Conservation (phyloP, 2,797 vertebrate species). For the Coccyzus lansbergi region DNA sequence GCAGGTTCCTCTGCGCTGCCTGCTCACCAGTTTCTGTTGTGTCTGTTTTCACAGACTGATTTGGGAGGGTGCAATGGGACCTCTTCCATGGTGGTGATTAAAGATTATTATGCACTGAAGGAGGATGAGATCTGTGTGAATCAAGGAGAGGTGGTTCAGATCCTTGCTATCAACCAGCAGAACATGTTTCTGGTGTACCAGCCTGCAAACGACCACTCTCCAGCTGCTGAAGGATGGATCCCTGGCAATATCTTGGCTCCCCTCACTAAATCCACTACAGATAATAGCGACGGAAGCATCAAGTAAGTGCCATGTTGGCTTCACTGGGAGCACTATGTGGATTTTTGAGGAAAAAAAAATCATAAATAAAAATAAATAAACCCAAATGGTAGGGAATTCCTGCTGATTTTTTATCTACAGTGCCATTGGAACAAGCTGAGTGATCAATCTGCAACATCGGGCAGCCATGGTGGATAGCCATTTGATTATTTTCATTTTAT, state of each 20-base stretch:
- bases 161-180: slow-evolving; percentile 97
- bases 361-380: slow-evolving; percentile 56
- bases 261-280: slow-evolving; percentile 86
- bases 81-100: slow-evolving; percentile 92
- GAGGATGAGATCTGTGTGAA: slow-evolving; percentile 96
- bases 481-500: slow-evolving; percentile 53
- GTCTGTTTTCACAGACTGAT: slow-evolving; percentile 79
- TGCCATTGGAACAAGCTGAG: slow-evolving; percentile 78
- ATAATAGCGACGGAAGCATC: slow-evolving; percentile 93
- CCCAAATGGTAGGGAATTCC: slow-evolving; percentile 75
- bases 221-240: slow-evolving; percentile 97
- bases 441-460: slow-evolving; percentile 73
- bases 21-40: slow-evolving; percentile 33
- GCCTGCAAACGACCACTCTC: slow-evolving; percentile 90
- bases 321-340: slow-evolving; percentile 77
- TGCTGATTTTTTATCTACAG: slow-evolving; percentile 68
- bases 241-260: slow-evolving; percentile 91
- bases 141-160: slow-evolving; percentile 93
- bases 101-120: slow-evolving; percentile 97
- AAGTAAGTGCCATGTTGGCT: slow-evolving; percentile 93
- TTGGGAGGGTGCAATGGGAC: slow-evolving; percentile 89
- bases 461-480: slow-evolving; percentile 69
- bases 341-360: slow-evolving; percentile 73
- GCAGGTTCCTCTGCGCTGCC: background rate
- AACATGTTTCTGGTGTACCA: slow-evolving; percentile 98